Base-by-base conservation (phyloP, 1,140 invertebrate genomes). In the Plutomurus gul region DNA sequence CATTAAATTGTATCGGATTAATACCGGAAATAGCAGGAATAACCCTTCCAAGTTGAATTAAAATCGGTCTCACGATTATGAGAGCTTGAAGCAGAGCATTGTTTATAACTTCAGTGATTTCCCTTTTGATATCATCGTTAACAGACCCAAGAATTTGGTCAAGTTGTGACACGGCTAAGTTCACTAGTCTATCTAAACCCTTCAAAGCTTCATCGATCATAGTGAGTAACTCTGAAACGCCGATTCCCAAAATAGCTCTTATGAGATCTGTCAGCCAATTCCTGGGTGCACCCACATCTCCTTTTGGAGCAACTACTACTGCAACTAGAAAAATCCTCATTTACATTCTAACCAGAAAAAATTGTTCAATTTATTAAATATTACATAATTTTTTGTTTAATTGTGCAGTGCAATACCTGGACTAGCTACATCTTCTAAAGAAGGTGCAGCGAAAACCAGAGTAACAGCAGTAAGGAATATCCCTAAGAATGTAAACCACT, bases 241-340 rank as follows among this genome's bases (percentile, higher is more conserved):
- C 43, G 8, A 47, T 36, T 46, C 72, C 51, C 11, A 78, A 33
- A 4, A 70, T 46, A 4, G n/a, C 20, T 40, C 51, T 16, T 37
- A 81, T 78, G 13, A 75, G 27, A 40, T 81, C 80, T 8, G 76
- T 4, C 27, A 81, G 56, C 43, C 65, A 81, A 49, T 81, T 65
- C 18, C 51, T 16, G 0, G 74, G 74, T 11, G 65, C 20, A 4
- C 27, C 47, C 65, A 25, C 65, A 20, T 71, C 33, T 71, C 16
- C 16, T 2, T 33, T 37, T 3, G 33, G 1, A 11, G 18, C 20
- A 33, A 71, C n/a, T 71, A 11, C 1, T 25, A 33, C 33, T 27
- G 33, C 33, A 71, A 30, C 49, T 8, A 22, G 49, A n/a, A 43
- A 43, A 43, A 43, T 43, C 39, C 11, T 43, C n/a, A 3, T 3